phyloP scores from a whole-genome alignment of 2,113 vertebrate genomes.

The Tupaia tana region DNA sequence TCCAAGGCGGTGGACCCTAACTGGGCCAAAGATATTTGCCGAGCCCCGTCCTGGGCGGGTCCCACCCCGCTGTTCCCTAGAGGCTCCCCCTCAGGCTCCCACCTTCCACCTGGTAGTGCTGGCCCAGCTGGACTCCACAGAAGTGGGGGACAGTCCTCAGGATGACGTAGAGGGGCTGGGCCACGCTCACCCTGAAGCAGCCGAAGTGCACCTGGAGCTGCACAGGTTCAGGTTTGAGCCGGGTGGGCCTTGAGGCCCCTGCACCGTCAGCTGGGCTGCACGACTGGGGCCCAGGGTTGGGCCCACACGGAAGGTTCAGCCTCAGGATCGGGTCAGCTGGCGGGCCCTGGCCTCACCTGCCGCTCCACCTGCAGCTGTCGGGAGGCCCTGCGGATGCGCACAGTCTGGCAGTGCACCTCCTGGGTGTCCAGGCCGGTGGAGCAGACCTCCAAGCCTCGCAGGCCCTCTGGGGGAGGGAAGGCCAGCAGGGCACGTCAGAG shows the following conservation, averaged over 20 bases:
- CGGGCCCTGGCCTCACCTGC: conserved; percentile 74
- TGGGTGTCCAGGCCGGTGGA: conserved; percentile 84
- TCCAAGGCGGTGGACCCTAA: too few relatives aligned
- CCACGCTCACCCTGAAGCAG: conserved; percentile 87
- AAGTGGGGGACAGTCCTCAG: conserved; percentile 91
- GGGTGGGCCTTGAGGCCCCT: too few relatives aligned
- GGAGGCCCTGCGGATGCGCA: conserved; percentile 84
- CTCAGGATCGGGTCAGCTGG: not conserved
- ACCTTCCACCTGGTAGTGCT: conserved; percentile 84
- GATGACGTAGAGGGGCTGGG: conserved; percentile 88
- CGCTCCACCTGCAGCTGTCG: conserved; percentile 66
- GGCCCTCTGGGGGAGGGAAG: conserved; percentile 84
- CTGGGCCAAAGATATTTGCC: too few relatives aligned
- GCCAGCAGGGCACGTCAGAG: not conserved
- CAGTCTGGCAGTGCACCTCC: conserved; percentile 81
- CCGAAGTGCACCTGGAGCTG: conserved; percentile 91
- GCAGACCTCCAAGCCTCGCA: conserved; percentile 91
- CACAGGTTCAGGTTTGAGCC: not conserved
- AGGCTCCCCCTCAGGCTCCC: not conserved
- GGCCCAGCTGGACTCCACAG: conserved; percentile 87
- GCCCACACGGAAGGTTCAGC: too few relatives aligned
- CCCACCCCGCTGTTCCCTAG: too few relatives aligned
- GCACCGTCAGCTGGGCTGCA: not conserved
- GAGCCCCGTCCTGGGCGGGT: not conserved
- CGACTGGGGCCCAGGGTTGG: not conserved